These are phyloP conservation scores for Drosophila nasuta DNA, from an alignment of 1,140 invertebrate genomes.

Conservation along the genomic window DNA sequence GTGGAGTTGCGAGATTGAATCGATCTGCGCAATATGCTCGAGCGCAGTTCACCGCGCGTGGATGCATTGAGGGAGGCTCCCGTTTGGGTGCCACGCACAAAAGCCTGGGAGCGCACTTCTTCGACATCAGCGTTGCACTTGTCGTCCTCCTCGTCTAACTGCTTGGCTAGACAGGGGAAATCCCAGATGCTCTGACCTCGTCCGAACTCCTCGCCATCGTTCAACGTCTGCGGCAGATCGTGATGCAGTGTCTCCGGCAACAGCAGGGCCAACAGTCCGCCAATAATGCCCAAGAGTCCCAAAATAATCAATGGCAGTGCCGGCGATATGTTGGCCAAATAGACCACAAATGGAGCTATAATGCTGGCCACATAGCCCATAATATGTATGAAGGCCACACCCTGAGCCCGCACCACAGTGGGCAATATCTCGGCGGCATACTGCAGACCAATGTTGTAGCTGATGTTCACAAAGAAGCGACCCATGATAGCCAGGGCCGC, in stretches of 20 bases:
- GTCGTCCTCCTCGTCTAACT: slow-evolving; percentile 65
- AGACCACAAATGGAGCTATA: slow-evolving; percentile 92
- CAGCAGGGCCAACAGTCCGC: slow-evolving; percentile 90
- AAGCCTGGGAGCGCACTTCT: slow-evolving; percentile 67
- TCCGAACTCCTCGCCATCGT: slow-evolving; percentile 94
- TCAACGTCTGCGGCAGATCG: slow-evolving; percentile 92
- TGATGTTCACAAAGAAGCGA: slow-evolving; percentile 93
- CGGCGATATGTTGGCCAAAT: slow-evolving; percentile 89
- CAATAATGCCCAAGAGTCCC: slow-evolving; percentile 90
- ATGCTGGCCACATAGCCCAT: slow-evolving; percentile 94
- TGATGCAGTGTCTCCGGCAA: slow-evolving; percentile 93
- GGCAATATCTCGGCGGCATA: slow-evolving; percentile 94
- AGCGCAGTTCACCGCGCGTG: slow-evolving; percentile 88
- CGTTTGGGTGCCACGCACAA: slow-evolving; percentile 81
- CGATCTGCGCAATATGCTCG: slow-evolving; percentile 88
- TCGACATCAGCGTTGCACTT: slow-evolving; percentile 66
- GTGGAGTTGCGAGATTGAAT: slow-evolving; percentile 69
- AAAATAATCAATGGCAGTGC: slow-evolving; percentile 91
- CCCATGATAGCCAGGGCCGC: slow-evolving; percentile 92
- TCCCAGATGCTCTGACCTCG: slow-evolving; percentile 91
- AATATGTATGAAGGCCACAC: slow-evolving; percentile 93
- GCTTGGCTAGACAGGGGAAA: slow-evolving; percentile 88
- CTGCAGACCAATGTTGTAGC: slow-evolving; percentile 95
- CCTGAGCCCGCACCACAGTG: slow-evolving; percentile 93
- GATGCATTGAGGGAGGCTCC: slow-evolving; percentile 87